Percentiles rank a stretch among this genome's conserved stretches.
Evolutionary conservation across 2,888 invertebrate species (phyloP).

Genomic region (Troides aeacus): DNA sequence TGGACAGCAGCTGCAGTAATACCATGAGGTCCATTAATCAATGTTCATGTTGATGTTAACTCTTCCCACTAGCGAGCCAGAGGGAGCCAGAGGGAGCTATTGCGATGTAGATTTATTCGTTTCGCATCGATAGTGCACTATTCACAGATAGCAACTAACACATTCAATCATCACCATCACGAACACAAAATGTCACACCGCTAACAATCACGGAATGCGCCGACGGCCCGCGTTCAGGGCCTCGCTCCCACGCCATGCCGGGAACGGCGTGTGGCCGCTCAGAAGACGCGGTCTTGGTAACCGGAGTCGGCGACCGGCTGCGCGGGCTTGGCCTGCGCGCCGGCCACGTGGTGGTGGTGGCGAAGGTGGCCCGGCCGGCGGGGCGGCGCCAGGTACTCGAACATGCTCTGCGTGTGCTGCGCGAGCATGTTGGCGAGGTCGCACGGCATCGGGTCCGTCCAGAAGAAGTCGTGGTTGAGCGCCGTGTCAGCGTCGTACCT

Average conservation of each 20-base stretch:
- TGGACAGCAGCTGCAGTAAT: too few species aligned
- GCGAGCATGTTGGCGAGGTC: conserved; percentile 95
- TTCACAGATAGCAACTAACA: too few species aligned
- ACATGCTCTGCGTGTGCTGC: conserved; percentile 94
- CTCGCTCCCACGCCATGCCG: conserved; percentile 6
- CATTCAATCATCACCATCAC: background rate
- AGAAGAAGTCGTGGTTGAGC: conserved; percentile 98
- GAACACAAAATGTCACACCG: conserved; percentile 7
- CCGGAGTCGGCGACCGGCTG: conserved; percentile 87
- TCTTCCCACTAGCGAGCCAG: too few species aligned
- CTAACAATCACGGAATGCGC: background rate
- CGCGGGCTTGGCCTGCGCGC: conserved; percentile 61
- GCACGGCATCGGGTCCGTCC: conserved; percentile 98
- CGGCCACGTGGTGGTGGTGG: conserved; percentile 83
- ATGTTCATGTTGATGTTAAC: too few species aligned
- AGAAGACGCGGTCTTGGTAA: conserved; percentile 93
- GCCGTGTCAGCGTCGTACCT: conserved; percentile 93
- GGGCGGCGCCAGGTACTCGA: conserved; percentile 89
- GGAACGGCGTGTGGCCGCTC: conserved; percentile 31
- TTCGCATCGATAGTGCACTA: too few species aligned
- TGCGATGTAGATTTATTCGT: too few species aligned
- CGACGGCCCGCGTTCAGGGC: background rate
- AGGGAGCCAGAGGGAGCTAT: too few species aligned
- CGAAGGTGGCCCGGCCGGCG: conserved; percentile 86
- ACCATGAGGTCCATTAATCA: too few species aligned